These are phyloP conservation scores for Resseliella maxima DNA, from an alignment of 2,888 invertebrate species.

Conservation along the genomic window DNA sequence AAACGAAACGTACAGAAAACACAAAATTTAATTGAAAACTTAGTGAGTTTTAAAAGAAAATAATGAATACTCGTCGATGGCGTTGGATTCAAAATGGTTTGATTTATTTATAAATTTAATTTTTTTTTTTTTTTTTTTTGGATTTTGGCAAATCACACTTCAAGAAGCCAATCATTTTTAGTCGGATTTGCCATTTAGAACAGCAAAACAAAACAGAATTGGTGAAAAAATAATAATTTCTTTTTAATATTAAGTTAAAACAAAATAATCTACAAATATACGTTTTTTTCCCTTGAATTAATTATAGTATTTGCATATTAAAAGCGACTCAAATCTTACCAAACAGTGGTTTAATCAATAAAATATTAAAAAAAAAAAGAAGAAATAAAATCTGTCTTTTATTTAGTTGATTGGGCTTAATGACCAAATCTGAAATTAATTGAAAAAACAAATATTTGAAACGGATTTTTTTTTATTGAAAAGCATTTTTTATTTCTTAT, in stretches of 20 bases:
- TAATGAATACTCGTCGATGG: neutral
- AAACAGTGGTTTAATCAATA: neutral
- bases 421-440: neutral
- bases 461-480: neutral
- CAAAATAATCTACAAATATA: neutral
- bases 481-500: neutral
- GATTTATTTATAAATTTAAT: neutral
- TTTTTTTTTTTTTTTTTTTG: neutral
- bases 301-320: conserved; percentile 10
- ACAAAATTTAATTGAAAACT: neutral
- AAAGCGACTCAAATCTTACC: neutral
- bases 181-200: neutral
- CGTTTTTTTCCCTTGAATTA: neutral
- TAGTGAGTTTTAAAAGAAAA: neutral
- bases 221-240: neutral
- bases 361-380: neutral
- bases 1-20: neutral
- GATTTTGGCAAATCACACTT: too few relatives aligned
- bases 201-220: too few relatives aligned
- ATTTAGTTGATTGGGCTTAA: neutral
- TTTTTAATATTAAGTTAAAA: conserved; percentile 18
- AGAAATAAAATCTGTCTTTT: neutral
- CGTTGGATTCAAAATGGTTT: neutral
- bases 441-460: too few relatives aligned
- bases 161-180: neutral